Conservation (phyloP, 2,797 vertebrate species). For the Vipera ursinii region DNA sequence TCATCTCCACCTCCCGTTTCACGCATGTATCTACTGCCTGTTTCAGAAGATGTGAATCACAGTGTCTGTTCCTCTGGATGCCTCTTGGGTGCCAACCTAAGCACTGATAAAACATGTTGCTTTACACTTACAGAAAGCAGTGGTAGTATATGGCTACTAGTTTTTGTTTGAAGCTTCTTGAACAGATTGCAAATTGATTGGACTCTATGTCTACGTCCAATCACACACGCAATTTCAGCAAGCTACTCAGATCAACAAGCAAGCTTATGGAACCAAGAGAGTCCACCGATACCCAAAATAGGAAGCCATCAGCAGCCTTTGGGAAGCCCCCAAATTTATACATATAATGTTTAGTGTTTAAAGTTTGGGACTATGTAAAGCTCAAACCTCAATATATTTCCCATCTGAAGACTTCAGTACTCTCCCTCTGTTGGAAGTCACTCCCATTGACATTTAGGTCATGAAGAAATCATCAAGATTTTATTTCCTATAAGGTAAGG, state of each 20-base stretch:
- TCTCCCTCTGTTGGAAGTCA: neutral
- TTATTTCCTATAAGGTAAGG: neutral
- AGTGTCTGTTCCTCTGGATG: neutral
- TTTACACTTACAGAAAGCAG: neutral
- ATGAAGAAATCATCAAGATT: neutral
- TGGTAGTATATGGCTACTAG: neutral
- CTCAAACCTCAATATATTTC: neutral
- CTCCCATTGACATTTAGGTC: neutral
- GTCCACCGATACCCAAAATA: neutral
- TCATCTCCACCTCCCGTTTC: neutral
- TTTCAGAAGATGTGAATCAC: slow-evolving; percentile 7
- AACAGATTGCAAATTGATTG: neutral
- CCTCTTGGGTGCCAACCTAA: neutral
- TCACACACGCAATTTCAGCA: neutral
- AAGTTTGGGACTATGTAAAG: neutral
- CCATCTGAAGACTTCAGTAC: neutral
- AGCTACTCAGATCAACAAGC: neutral
- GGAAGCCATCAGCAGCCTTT: neutral
- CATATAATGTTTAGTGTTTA: neutral
- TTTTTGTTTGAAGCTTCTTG: neutral
- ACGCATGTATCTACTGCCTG: neutral
- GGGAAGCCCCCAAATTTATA: neutral
- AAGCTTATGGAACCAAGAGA: neutral
- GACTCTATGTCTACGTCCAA: neutral
- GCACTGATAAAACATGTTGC: no score